Base-by-base conservation (phyloP, 2,797 vertebrate species). In the Microcaecilia unicolor region DNA sequence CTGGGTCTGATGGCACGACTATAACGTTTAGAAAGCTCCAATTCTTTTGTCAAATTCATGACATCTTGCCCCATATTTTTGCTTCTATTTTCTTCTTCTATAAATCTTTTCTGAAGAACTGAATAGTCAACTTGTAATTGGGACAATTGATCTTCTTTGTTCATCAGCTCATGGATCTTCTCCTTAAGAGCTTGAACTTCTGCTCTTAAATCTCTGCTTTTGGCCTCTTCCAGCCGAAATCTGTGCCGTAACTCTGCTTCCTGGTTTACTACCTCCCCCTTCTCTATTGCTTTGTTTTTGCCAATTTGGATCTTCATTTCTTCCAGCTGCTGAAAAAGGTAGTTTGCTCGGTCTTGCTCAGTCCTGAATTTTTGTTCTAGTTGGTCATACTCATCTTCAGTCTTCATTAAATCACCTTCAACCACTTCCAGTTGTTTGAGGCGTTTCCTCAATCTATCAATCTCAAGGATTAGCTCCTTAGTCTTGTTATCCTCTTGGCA, bases 161-260 rank as follows among this genome's bases (percentile, higher is more conserved):
- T 91, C 95, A 98, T 96, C 41, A 98, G 64, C 12, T 98, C 89
- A 4, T 99, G 95, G 44, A 99, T 91, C 53, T 98, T 98, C 72
- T 99, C 95, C 47, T 97, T 98, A 11, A 98, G 83, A n/a, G 92
- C 95, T 41, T 83, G 83, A 23, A 98, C 85, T 43, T 99, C 92
- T 0, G 80, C 77, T 64, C 82, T 86, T 27, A 97, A 75, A 61
- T 93, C 88, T 52, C 86, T 77, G 38, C 69, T 87, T 58, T 74
- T 92, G 2, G 79, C 78, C 54, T 98, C 95, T 58, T 99, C 93
- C 34, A 84, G 41, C 29, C 86, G 86, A 68, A 86, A 91, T 22
- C 88, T 83, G 18, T 81, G 68, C 22, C 87, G 78, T 13, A 98
- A 61, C 57, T 94, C 89, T 2, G 86, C 80, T 60, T 99, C 93